Conservation (phyloP, 2,113 vertebrate genomes). For the Lepidothrix coronata region DNA sequence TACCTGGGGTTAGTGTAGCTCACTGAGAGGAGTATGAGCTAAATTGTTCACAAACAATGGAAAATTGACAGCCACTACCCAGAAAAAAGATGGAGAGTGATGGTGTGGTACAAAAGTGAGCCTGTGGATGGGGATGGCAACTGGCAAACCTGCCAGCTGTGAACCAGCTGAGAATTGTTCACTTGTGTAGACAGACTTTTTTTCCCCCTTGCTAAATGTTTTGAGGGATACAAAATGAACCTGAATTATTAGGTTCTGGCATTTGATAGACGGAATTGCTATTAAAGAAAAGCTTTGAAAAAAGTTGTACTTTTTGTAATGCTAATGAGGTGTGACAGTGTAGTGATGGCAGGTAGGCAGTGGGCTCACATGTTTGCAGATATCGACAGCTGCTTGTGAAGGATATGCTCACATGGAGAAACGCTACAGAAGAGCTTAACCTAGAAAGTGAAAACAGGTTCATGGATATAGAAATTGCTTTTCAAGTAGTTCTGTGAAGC, state of each 20-base stretch:
- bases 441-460: not conserved
- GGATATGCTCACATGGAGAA: not conserved
- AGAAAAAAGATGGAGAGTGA: not conserved
- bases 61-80: not conserved
- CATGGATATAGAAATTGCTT: not conserved
- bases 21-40: not conserved
- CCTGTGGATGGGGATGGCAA: not conserved
- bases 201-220: not conserved
- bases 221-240: not conserved
- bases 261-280: constrained; percentile 4
- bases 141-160: not conserved
- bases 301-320: not conserved
- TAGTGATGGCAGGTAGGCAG: constrained; percentile 29
- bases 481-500: not conserved
- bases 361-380: constrained; percentile 22
- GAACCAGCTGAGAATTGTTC: not conserved
- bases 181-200: not conserved
- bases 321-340: constrained; percentile 22
- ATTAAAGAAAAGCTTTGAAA: not conserved
- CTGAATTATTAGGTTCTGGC: not conserved
- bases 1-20: not conserved
- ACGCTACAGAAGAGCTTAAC: not conserved
- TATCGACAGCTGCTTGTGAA: not conserved
- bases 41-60: not conserved
- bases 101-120: not conserved